Percentiles rank a stretch among this genome's conserved stretches.
phyloP scores from a whole-genome alignment of 2,113 vertebrate genomes.

The Mormyrus lacerda region DNA sequence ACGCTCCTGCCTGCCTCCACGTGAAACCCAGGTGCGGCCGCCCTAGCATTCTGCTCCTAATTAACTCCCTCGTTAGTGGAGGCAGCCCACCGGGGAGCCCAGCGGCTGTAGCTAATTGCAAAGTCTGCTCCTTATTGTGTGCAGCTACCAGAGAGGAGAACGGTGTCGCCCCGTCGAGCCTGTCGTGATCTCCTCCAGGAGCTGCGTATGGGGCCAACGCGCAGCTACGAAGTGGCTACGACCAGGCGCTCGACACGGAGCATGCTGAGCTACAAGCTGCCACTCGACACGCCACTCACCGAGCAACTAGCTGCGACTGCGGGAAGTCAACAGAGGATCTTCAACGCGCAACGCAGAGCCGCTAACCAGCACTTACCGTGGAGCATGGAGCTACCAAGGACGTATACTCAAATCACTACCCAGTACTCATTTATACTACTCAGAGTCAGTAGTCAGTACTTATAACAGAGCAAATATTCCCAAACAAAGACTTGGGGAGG shows the following conservation, averaged over 20 bases:
- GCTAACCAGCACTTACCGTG: neutral
- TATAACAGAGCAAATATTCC: neutral
- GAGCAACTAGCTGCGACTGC: neutral
- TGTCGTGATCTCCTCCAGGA: neutral
- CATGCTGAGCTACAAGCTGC: neutral
- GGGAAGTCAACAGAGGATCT: neutral
- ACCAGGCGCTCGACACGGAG: neutral
- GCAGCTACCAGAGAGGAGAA: slow-evolving; percentile 22
- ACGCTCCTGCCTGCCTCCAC: slow-evolving; percentile 1
- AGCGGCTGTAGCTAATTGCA: slow-evolving; percentile 18
- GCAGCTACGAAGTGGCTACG: neutral
- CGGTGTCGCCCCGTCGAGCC: slow-evolving; percentile 8
- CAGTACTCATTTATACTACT: neutral
- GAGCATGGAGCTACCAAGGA: neutral
- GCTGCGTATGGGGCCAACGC: neutral
- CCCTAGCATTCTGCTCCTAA: slow-evolving; percentile 29
- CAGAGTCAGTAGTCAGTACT: neutral
- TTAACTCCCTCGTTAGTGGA: slow-evolving; percentile 30
- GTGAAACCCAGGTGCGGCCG: slow-evolving; percentile 31
- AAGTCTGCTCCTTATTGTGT: slow-evolving; percentile 24
- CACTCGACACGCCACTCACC: neutral
- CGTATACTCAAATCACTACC: neutral
- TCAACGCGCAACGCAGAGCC: neutral
- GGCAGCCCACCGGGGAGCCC: slow-evolving; percentile 27
- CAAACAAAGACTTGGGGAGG: neutral